A percentile compares a stretch with the other conserved stretches of the same genome.
Evolutionary conservation across 1,140 invertebrate genomes (phyloP).

Genomic region (Coelopa frigida): DNA sequence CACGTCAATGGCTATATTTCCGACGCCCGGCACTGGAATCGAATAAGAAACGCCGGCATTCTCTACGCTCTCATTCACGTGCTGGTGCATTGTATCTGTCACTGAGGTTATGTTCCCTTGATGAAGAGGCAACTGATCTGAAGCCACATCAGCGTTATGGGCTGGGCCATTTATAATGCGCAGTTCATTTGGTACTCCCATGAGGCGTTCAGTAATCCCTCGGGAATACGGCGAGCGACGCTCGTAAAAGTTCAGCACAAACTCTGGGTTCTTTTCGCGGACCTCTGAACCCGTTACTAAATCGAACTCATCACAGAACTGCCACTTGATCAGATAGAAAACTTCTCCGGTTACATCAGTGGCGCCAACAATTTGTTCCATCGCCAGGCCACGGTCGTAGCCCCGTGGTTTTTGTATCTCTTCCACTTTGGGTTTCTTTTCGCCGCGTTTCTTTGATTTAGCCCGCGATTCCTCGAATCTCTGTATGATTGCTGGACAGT

Average conservation of each 20-base stretch:
- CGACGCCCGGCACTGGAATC: constrained; percentile 37
- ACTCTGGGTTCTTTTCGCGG: constrained; percentile 31
- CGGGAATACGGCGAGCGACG: constrained; percentile 32
- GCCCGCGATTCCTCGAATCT: constrained; percentile 78
- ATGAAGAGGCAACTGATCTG: constrained; percentile 4
- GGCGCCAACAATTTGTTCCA: constrained; percentile 88
- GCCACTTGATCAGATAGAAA: constrained; percentile 38
- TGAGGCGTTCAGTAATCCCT: constrained; percentile 25
- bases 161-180: constrained; percentile 15
- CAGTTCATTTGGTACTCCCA: constrained; percentile 32
- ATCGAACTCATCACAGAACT: constrained; percentile 38
- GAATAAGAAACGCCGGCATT: constrained; percentile 30
- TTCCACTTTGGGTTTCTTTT: constrained; percentile 43
- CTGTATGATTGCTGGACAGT: constrained; percentile 85
- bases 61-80: constrained; percentile 16
- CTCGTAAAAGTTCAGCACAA: constrained; percentile 38
- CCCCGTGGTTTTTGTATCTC: constrained; percentile 40
- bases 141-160: constrained; percentile 6
- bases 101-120: too few species aligned
- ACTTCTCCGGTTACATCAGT: constrained; percentile 35
- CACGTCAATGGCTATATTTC: constrained; percentile 36
- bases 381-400: constrained; percentile 85
- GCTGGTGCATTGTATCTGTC: constrained; percentile 13
- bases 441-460: constrained; percentile 49
- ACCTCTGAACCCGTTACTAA: constrained; percentile 27